Evolutionary conservation across 2,113 vertebrate genomes (phyloP).

Genomic region (Pygoscelis adeliae): DNA sequence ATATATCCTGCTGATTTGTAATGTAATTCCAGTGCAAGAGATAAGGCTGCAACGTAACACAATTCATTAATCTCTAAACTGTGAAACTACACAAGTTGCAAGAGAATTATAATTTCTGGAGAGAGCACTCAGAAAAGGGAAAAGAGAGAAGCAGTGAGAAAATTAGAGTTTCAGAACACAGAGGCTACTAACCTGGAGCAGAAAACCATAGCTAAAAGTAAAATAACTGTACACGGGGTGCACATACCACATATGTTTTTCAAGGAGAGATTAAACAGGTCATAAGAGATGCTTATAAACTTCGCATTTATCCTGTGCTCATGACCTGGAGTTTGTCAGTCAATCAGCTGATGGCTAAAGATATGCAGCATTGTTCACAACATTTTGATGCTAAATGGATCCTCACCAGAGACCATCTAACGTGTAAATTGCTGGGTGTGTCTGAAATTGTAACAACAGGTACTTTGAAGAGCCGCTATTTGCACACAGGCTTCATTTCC

Average conservation of each 20-base stretch:
- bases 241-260: neutral
- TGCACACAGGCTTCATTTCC: neutral
- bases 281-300: neutral
- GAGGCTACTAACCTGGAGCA: neutral
- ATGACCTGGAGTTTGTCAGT: neutral
- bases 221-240: neutral
- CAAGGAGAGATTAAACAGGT: neutral
- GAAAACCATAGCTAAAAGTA: neutral
- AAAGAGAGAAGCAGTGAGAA: neutral
- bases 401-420: neutral
- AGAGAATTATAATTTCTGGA: neutral
- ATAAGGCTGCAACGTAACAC: neutral
- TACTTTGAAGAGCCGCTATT: neutral
- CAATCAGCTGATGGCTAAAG: neutral
- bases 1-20: neutral
- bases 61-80: neutral
- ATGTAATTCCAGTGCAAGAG: neutral
- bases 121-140: neutral
- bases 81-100: neutral
- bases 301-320: neutral
- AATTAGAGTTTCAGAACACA: neutral
- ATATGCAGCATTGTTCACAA: neutral
- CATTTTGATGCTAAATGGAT: neutral
- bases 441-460: neutral
- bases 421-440: accelerated